Percentiles rank a stretch among this genome's conserved stretches.
Evolutionary conservation across 2,113 vertebrate species (phyloP).

Genomic region (Rhombomys opimus): DNA sequence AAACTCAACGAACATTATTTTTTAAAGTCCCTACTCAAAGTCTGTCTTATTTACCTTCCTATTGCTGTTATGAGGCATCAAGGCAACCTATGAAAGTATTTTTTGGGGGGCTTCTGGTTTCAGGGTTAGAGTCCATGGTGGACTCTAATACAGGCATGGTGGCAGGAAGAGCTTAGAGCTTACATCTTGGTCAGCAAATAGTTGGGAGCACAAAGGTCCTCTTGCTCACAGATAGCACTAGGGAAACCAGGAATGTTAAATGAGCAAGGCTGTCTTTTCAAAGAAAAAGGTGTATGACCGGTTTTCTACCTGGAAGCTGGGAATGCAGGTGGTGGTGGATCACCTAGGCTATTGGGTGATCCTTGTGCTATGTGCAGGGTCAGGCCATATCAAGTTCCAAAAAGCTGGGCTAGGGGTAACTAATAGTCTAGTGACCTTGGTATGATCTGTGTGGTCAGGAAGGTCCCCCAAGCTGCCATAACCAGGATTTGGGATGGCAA

Average conservation of each 20-base stretch:
- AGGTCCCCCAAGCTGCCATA: background rate
- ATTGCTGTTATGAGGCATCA: background rate
- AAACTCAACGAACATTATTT: background rate
- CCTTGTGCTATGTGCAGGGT: background rate
- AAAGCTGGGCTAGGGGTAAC: background rate
- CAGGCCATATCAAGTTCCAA: background rate
- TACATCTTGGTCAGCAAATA: background rate
- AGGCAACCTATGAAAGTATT: background rate
- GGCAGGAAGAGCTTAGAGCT: background rate
- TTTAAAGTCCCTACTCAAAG: background rate
- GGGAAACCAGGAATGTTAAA: background rate
- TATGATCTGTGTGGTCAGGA: background rate
- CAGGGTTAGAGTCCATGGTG: background rate
- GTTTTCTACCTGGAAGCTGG: background rate
- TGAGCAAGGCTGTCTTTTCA: background rate
- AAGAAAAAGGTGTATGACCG: background rate
- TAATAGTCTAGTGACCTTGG: background rate
- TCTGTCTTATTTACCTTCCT: background rate
- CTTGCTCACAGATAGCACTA: background rate
- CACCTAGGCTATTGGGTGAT: background rate
- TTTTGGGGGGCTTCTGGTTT: background rate
- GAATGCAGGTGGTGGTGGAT: background rate
- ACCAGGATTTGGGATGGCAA: background rate
- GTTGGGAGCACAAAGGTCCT: background rate
- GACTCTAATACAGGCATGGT: background rate